These are phyloP conservation scores for Rhinoptilus africanus DNA, from an alignment of 2,113 vertebrate genomes.

Conservation along the genomic window DNA sequence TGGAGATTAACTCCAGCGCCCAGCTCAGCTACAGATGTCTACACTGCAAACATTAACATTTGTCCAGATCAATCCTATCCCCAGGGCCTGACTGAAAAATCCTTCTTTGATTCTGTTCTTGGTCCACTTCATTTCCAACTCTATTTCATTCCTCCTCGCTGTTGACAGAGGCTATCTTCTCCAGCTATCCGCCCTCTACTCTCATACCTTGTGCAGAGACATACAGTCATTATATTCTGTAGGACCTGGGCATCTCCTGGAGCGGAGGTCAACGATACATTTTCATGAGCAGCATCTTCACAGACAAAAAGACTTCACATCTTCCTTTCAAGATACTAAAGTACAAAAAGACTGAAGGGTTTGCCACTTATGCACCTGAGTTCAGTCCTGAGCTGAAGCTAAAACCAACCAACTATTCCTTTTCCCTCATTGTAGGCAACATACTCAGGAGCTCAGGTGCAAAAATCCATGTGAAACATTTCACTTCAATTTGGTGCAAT, in stretches of 20 bases:
- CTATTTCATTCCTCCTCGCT: neutral
- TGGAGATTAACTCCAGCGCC: neutral
- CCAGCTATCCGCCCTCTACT: neutral
- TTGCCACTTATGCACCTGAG: rapidly evolving
- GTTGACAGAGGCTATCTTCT: neutral
- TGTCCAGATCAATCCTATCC: neutral
- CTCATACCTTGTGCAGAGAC: neutral
- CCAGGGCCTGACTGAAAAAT: neutral
- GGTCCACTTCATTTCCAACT: neutral
- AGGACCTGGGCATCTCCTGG: neutral
- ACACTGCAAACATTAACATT: neutral
- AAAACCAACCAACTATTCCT: neutral
- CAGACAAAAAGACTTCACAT: neutral
- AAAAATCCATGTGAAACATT: neutral
- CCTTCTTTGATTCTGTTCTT: neutral
- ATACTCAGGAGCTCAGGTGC: neutral
- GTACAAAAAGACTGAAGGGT: neutral
- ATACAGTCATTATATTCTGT: neutral
- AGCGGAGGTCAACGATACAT: neutral
- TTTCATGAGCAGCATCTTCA: neutral
- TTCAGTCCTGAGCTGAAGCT: neutral
- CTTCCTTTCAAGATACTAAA: neutral
- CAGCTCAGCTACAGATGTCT: neutral
- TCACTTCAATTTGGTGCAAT: neutral
- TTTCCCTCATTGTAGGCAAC: neutral